Evolutionary conservation across 2,888 invertebrate species (phyloP).

Genomic region (Drosophila leonis): DNA sequence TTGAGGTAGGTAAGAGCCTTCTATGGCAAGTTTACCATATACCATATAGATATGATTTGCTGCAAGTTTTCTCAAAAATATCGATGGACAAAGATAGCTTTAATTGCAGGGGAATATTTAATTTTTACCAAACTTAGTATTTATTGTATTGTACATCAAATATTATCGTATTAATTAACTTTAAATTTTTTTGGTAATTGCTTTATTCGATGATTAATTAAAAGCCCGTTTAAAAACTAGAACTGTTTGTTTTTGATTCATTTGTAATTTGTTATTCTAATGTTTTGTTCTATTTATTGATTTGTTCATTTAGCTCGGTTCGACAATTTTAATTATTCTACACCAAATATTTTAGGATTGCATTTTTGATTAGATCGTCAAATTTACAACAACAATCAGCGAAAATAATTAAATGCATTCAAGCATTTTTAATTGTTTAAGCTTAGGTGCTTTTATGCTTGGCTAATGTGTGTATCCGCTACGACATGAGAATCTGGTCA

Average conservation of each 20-base stretch:
- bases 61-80: background rate
- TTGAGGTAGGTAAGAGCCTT: too few species aligned
- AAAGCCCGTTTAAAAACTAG: slow-evolving; percentile 59
- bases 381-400: slow-evolving; percentile 68
- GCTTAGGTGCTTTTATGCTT: slow-evolving; percentile 66
- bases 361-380: slow-evolving; percentile 74
- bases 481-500: slow-evolving; percentile 14
- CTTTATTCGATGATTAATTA: slow-evolving; percentile 63
- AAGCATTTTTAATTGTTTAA: slow-evolving; percentile 79
- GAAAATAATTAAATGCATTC: slow-evolving; percentile 78
- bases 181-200: slow-evolving; percentile 12
- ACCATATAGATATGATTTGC: too few species aligned
- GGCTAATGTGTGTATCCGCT: slow-evolving; percentile 22
- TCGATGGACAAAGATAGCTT: background rate
- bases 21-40: too few species aligned
- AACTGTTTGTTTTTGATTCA: slow-evolving; percentile 36
- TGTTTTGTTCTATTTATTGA: slow-evolving; percentile 44
- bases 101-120: background rate
- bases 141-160: slow-evolving; percentile 26
- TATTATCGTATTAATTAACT: slow-evolving; percentile 51
- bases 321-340: slow-evolving; percentile 75
- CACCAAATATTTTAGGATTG: slow-evolving; percentile 59
- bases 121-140: background rate
- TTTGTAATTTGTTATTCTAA: slow-evolving; percentile 39
- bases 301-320: slow-evolving; percentile 39